These are phyloP conservation scores for Eulemur macaco DNA, from an alignment of 2,113 vertebrate species.

Conservation along the genomic window DNA sequence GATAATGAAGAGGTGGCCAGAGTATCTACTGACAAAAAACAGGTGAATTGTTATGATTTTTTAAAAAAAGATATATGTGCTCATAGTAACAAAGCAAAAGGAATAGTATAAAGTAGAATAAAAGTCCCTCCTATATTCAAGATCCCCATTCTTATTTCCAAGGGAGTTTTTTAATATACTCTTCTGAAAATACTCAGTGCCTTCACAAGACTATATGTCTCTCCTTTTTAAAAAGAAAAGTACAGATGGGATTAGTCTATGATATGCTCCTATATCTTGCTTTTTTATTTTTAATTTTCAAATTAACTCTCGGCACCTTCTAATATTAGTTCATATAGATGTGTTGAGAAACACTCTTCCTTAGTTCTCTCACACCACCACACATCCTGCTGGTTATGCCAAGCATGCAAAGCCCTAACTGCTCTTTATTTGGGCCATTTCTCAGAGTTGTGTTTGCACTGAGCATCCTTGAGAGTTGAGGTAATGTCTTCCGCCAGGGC, in stretches of 20 bases:
- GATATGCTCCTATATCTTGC: not conserved
- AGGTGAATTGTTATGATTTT: conserved; percentile 62
- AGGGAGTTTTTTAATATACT: not conserved
- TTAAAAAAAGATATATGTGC: not conserved
- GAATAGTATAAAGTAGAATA: not conserved
- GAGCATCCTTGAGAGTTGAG: not conserved
- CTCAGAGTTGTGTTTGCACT: not conserved
- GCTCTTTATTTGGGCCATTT: not conserved
- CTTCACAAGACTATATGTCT: not conserved
- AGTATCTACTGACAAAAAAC: conserved; percentile 66
- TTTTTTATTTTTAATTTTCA: not conserved
- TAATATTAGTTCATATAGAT: not conserved
- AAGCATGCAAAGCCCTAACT: not conserved
- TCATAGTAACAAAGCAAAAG: conserved; percentile 16
- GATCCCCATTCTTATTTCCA: not conserved
- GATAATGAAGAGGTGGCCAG: conserved; percentile 54
- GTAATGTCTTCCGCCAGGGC: not conserved
- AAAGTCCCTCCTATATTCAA: not conserved
- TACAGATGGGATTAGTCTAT: not conserved
- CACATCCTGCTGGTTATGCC: not conserved
- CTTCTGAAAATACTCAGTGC: not conserved
- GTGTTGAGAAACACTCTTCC: not conserved
- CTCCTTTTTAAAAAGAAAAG: not conserved
- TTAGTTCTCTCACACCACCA: not conserved
- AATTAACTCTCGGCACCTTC: not conserved